Base-by-base conservation (phyloP, 2,888 invertebrate species). In the Pachliopta kotzebuea region DNA sequence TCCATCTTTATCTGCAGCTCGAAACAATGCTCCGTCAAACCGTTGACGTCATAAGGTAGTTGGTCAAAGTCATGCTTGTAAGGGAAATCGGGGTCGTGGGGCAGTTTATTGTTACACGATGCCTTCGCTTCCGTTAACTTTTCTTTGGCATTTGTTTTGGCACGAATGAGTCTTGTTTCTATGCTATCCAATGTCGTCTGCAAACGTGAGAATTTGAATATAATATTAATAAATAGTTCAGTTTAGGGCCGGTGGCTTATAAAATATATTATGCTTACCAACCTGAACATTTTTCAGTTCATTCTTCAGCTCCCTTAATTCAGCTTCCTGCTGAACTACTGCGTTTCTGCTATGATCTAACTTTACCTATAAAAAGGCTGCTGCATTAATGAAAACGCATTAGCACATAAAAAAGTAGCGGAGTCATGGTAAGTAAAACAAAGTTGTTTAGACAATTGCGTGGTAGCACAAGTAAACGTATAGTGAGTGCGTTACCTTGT, bases 1-100 rank as follows among this genome's bases (percentile, higher is more conserved):
- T 94, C 94, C 20, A 95, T 92, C 74, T 94, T 93, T 0, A 95
- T 93, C 72, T 93, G 92, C 18, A 94, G 78, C 52, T 94, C 93
- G 42, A 91, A 88, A 64, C 73, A 80, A 56, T 93, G 89, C 0
- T 91, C 90, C 31, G 93, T 90, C 9, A 96, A 76, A 0, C 88
- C 85, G 0, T 85, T 86, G 0, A 94, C 62, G 20, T 92, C 87
- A 0, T 85, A 74, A 0, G 95, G 93, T 20, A 96, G 75, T 18
- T 80, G 78, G 0, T 88, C 85, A 70, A 95, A 95, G 14, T 90
- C 81, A 0, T 77, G 77, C 4, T 79, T 80, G 72, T 92, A 91
- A 0, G 93, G 92, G 70, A 95, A 95, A 29, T 86, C 90, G 0
- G 76, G 71, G 65, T 95, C 93, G 0, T 86, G 85, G 0, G 95